Percentiles rank a stretch among this genome's conserved stretches.
These are phyloP conservation scores for Oryctes rhinoceros DNA, from an alignment of 1,140 invertebrate species.

Conservation along the genomic window DNA sequence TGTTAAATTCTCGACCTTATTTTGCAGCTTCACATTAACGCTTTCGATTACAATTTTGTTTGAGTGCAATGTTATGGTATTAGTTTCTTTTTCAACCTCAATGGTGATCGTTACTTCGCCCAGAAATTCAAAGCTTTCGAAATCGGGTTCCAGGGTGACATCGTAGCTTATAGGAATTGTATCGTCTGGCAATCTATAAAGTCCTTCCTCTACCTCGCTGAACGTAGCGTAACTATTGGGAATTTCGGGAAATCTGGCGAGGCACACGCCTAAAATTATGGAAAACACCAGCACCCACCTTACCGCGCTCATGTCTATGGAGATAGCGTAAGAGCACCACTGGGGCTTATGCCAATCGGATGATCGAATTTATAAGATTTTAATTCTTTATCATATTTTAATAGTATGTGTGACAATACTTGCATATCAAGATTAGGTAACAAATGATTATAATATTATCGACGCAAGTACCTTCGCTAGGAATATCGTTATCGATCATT, in stretches of 20 bases:
- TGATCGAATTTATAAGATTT: background rate
- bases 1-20: no score
- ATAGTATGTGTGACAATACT: no score
- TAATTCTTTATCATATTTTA: background rate
- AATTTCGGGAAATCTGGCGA: background rate
- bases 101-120: slow-evolving; percentile 74
- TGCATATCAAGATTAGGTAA: no score
- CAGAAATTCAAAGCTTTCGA: slow-evolving; percentile 74
- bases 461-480: no score
- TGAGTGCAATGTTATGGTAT: slow-evolving; percentile 78
- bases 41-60: slow-evolving; percentile 70
- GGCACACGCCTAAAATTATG: background rate
- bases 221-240: background rate
- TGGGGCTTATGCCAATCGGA: background rate
- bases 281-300: background rate
- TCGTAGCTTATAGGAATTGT: slow-evolving; percentile 24
- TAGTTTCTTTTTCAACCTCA: slow-evolving; percentile 69
- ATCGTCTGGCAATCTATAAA: slow-evolving; percentile 11
- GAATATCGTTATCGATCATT: no score
- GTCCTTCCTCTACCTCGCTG: background rate
- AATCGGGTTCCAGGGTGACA: slow-evolving; percentile 23
- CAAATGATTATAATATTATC: no score
- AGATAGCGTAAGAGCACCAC: background rate
- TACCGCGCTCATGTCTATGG: background rate
- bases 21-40: slow-evolving; percentile 59